These are phyloP conservation scores for Diogma glabrata DNA, from an alignment of 2,888 invertebrate species.

Conservation along the genomic window DNA sequence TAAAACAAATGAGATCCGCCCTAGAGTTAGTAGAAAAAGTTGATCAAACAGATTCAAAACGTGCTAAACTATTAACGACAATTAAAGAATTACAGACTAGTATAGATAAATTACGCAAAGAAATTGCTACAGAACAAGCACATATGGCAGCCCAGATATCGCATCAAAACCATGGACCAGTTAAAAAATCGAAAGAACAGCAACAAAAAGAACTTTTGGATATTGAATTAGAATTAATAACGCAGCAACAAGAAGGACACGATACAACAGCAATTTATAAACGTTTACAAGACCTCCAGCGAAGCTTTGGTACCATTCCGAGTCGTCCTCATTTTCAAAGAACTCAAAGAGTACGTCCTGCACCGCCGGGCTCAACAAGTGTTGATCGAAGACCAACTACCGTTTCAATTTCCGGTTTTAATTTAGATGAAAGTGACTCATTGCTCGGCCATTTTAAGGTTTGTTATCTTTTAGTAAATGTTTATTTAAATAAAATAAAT, in stretches of 20 bases:
- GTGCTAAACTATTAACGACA: constrained; percentile 61
- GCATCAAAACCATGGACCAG: constrained; percentile 31
- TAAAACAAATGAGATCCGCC: constrained; percentile 75
- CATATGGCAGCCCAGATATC: constrained; percentile 33
- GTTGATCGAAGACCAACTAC: constrained; percentile 82
- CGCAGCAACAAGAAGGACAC: constrained; percentile 74
- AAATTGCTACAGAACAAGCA: constrained; percentile 34
- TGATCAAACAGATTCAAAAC: constrained; percentile 58
- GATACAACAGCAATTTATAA: constrained; percentile 74
- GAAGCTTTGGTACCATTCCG: constrained; percentile 28
- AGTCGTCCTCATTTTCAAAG: constrained; percentile 20
- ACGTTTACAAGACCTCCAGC: constrained; percentile 57
- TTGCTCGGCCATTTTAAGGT: constrained; percentile 77
- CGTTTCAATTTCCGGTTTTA: constrained; percentile 77
- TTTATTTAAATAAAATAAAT: constrained; percentile 3
- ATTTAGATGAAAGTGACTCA: constrained; percentile 67
- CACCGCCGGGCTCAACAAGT: constrained; percentile 37
- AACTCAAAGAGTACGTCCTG: constrained; percentile 26
- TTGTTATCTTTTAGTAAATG: constrained; percentile 28
- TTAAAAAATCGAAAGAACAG: constrained; percentile 61
- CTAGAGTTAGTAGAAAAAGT: constrained; percentile 72
- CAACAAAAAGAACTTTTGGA: constrained; percentile 83
- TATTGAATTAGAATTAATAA: constrained; percentile 81
- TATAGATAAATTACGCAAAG: constrained; percentile 48
- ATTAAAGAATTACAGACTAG: constrained; percentile 73